Conservation (phyloP, 2,113 vertebrate genomes). For the Cheilinus undulatus region DNA sequence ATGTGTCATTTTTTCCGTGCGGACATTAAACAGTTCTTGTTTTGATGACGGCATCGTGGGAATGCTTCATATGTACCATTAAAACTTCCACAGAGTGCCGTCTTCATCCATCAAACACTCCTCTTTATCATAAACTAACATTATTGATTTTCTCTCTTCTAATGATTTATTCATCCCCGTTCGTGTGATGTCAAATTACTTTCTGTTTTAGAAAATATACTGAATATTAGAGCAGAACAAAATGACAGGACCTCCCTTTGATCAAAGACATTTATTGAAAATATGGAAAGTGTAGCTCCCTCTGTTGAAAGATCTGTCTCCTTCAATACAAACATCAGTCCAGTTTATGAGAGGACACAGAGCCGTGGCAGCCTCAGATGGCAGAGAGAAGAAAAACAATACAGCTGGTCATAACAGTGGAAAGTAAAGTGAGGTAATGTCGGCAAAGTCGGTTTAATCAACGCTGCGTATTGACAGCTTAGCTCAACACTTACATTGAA, state of each 20-base stretch:
- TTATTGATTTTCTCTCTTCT: not conserved
- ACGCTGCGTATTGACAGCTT: not conserved
- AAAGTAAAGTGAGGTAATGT: slow-evolving; percentile 9
- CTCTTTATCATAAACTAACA: not conserved
- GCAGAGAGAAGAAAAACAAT: slow-evolving; percentile 18
- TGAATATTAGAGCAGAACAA: not conserved
- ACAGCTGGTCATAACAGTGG: slow-evolving; percentile 17
- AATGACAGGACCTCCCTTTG: slow-evolving; percentile 25
- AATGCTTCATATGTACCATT: not conserved
- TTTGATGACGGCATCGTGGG: not conserved
- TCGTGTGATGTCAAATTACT: slow-evolving; percentile 2
- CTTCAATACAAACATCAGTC: not conserved
- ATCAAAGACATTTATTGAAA: slow-evolving; percentile 31
- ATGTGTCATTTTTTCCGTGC: slow-evolving; percentile 21
- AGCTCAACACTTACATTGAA: not conserved
- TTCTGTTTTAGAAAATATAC: slow-evolving; percentile 16
- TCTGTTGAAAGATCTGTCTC: slow-evolving; percentile 5
- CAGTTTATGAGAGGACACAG: not conserved
- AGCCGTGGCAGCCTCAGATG: not conserved
- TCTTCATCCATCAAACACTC: slow-evolving; percentile 2
- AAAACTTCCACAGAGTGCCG: not conserved
- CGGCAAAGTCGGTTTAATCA: not conserved
- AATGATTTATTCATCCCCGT: slow-evolving; percentile 34
- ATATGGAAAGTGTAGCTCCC: slow-evolving; percentile 7
- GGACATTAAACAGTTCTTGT: not conserved